Base-by-base conservation (phyloP, 2,888 invertebrate species). In the Phaedon cochleariae region DNA sequence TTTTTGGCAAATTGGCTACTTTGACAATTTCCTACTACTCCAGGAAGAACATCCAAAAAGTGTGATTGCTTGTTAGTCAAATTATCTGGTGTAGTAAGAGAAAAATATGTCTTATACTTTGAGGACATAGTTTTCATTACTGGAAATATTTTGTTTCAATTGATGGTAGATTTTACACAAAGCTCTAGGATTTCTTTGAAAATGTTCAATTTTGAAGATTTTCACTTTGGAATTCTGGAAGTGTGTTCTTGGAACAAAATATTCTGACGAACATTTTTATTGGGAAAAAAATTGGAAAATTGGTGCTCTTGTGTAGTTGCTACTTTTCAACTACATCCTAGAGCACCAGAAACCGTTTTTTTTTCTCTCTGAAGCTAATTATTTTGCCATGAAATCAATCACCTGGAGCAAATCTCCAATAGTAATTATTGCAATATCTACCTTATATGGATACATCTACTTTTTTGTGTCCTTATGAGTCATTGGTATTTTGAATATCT, bases 401-500 rank as follows among this genome's bases (percentile, higher is more conserved):
- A 15, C 2, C 4, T 34, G 21, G 41, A 4, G 15, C 15, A 22
- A 15, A 6, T 22, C 22, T 34, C 37, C 20, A 37, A 21, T 34
- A 22, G 2, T 58, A 46, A 29, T 62, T 62, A 17, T 41, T 65
- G 58, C 59, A 59, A 34, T 37, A 21, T 53, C 53, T 34, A 26
- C 12, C 41, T 66, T 55, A 62, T 45, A 12, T 18, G 59, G 34
- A 31, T 34, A 48, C 66, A 66, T 29, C 62, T 62, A 66, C 66
- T 66, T 66, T 62, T 57, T 22, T 66, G 66, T 51, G 31, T n/a
- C 37, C 29, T 26, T 55, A 54, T 59, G 62, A 59, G 51, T 65
- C 49, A 17, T 55, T 51, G 51, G 17, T 59, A 41, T 34, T 65
- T 53, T 58, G 37, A 20, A 22, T 54, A 53, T 54, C 46, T 26